Conservation (phyloP, 64 coral and sea anemone genomes). For the Exaiptasia diaphana region DNA sequence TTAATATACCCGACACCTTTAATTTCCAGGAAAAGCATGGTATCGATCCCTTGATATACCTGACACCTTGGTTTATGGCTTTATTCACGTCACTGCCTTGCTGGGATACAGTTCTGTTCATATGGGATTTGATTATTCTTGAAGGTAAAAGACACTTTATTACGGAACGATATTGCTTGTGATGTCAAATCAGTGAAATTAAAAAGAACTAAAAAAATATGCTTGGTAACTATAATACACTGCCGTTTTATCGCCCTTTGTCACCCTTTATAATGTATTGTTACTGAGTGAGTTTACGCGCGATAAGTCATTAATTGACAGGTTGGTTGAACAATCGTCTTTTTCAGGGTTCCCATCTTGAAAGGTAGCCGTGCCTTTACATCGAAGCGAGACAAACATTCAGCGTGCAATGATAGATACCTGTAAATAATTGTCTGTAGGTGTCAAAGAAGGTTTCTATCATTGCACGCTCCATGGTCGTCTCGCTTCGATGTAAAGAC, state of each 20-base stretch:
- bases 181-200: background rate
- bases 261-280: background rate
- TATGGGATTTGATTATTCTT: conserved; percentile 85
- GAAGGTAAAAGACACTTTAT: conserved; percentile 55
- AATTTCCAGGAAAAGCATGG: conserved; percentile 64
- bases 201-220: background rate
- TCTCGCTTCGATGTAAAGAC: too few relatives aligned
- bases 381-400: too few relatives aligned
- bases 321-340: background rate
- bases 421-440: too few relatives aligned
- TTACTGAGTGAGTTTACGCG: background rate
- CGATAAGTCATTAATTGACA: background rate
- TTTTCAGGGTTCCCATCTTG: too few relatives aligned
- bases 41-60: conserved; percentile 72
- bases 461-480: too few relatives aligned
- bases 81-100: conserved; percentile 83
- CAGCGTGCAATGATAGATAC: too few relatives aligned
- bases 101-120: conserved; percentile 86
- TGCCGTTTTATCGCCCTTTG: background rate
- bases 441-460: too few relatives aligned
- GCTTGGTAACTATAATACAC: background rate
- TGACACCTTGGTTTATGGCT: conserved; percentile 95
- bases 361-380: too few relatives aligned
- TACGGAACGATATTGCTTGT: background rate
- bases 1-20: conserved; percentile 88